Base-by-base conservation (phyloP, 2,797 vertebrate genomes). In the Enteromius trimaculatus region DNA sequence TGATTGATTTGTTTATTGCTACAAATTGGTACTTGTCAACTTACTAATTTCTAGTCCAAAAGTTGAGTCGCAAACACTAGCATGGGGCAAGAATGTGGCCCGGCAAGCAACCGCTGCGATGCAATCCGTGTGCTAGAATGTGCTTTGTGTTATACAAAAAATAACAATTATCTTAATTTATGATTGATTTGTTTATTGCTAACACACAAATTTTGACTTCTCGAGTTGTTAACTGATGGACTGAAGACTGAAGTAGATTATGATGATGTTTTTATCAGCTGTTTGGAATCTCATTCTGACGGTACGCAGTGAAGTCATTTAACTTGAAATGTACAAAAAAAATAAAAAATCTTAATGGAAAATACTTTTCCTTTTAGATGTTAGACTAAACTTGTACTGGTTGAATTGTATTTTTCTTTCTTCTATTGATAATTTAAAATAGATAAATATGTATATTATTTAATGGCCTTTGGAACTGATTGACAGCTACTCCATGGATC, bases 401-500 rank as follows among this genome's bases (percentile, higher is more conserved):
- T 68, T 39, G 17, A 66, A 19, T 37, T 1, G 0, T 66, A 11
- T 34, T 21, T 66, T 65, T 64, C 1, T 8, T 16, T 65, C 6
- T 42, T 69, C 2, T 44, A 69, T 1, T 42, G 9, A 42, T 26
- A 64, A 60, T 2, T 17, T 62, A 13, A 16, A 68, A 39, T 4
- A 68, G 2, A 17, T 21, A 37, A 8, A 7, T 8, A 44, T 70
- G 39, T 37, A 68, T 42, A n/a, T 68, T 55, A 34, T 51, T 55
- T 37, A 26, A 53, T 39, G 58, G 26, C 11, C 26, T 76, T 31
- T 55, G 60, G 11, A 23, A 44, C 7, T 77, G 69, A 71, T 47
- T 75, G 75, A 76, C 74, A 55, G 42, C 21, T 39, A 69, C 6
- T 23, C 58, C 55, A 78, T 68, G 71, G 16, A 77, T 51, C 74